phyloP scores from a whole-genome alignment of 2,113 vertebrate genomes.

The Phodopus roborovskii region DNA sequence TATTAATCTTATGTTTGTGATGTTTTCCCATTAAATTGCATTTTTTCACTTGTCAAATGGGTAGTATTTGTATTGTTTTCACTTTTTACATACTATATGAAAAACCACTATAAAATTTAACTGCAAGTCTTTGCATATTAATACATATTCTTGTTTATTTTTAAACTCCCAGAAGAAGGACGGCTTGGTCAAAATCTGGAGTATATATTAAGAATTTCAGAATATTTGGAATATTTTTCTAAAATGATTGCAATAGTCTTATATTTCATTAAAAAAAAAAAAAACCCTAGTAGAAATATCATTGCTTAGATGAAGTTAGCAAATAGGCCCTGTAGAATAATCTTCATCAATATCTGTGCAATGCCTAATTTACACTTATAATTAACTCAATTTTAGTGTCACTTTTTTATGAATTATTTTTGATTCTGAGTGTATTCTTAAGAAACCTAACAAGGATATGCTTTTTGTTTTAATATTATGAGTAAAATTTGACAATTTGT shows the following conservation, averaged over 20 bases:
- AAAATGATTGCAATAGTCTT: not conserved
- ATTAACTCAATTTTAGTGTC: not conserved
- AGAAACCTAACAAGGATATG: not conserved
- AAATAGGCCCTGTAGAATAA: not conserved
- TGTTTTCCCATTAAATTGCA: not conserved
- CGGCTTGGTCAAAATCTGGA: not conserved
- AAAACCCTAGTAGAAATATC: not conserved
- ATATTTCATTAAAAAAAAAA: not conserved
- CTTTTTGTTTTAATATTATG: not conserved
- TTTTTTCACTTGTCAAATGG: not conserved
- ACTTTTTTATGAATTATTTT: not conserved
- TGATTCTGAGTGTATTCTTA: not conserved
- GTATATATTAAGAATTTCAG: not conserved
- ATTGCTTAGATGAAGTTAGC: not conserved
- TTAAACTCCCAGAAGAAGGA: not conserved
- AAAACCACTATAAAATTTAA: not conserved
- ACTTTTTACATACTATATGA: not conserved
- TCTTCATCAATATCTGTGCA: not conserved
- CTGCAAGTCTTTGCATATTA: not conserved
- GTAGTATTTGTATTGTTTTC: not conserved
- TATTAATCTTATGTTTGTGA: not conserved
- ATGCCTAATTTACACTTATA: not conserved
- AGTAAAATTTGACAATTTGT: not conserved
- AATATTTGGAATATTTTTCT: not conserved
- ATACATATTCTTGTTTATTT: not conserved